Percentiles rank a stretch among this genome's conserved stretches.
phyloP scores from a whole-genome alignment of 2,797 vertebrate species.

The Botia kubotai region DNA sequence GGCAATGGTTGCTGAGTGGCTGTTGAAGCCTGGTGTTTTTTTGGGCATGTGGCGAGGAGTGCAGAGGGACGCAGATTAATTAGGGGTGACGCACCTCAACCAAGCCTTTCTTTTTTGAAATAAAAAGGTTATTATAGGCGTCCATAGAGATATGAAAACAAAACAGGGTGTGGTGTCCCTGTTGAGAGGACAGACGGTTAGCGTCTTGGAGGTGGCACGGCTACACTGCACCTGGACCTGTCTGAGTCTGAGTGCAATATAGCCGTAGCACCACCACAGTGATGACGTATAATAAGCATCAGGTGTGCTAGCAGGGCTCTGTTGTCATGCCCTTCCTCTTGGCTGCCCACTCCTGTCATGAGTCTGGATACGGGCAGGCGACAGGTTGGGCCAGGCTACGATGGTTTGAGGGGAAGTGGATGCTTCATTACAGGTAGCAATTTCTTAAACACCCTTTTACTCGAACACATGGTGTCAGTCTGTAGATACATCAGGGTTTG shows the following conservation, averaged over 20 bases:
- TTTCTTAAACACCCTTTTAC: neutral
- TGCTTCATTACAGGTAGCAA: slow-evolving; percentile 15
- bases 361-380: neutral
- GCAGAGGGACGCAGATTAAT: neutral
- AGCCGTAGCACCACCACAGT: neutral
- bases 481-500: neutral
- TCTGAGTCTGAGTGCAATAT: neutral
- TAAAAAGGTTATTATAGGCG: neutral
- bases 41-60: neutral
- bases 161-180: slow-evolving; percentile 13
- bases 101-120: neutral
- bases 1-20: neutral
- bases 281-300: slow-evolving; percentile 28
- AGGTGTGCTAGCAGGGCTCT: slow-evolving; percentile 38
- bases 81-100: neutral
- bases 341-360: slow-evolving; percentile 30
- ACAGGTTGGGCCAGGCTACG: slow-evolving; percentile 28
- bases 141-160: slow-evolving; percentile 24
- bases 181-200: slow-evolving; percentile 29
- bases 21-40: neutral
- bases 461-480: neutral
- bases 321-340: slow-evolving; percentile 57
- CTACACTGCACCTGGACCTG: slow-evolving; percentile 29
- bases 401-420: neutral
- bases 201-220: neutral